Conservation (phyloP, 2,797 vertebrate genomes). For the Gymnopithys bicolor region DNA sequence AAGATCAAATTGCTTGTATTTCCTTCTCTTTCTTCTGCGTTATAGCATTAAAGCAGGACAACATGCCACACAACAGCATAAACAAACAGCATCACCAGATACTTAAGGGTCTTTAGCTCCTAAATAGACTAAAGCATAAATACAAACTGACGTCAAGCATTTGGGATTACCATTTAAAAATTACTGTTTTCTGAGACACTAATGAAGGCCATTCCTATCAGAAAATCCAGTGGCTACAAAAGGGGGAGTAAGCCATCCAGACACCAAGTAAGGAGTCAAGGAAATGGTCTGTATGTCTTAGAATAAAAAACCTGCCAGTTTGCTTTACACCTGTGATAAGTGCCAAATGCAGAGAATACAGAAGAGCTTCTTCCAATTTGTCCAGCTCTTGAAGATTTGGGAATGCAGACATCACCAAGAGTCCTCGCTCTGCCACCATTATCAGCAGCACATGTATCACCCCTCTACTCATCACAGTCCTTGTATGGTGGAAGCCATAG, state of each 20-base stretch:
- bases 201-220: not conserved
- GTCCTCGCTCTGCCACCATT: not conserved
- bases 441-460: not conserved
- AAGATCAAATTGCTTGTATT: not conserved
- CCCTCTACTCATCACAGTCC: not conserved
- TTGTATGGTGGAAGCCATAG: not conserved
- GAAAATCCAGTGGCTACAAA: not conserved
- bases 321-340: not conserved
- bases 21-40: constrained; percentile 13
- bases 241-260: not conserved
- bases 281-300: not conserved
- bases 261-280: not conserved
- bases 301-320: not conserved
- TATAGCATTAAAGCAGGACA: constrained; percentile 9
- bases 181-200: not conserved
- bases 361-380: not conserved
- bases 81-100: constrained; percentile 34
- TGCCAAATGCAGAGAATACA: not conserved
- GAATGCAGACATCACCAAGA: not conserved
- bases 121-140: constrained; percentile 39
- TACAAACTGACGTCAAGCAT: constrained; percentile 18
- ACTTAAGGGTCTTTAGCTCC: constrained; percentile 37
- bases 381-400: not conserved
- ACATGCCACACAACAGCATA: not conserved
- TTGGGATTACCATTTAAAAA: constrained; percentile 25